phyloP scores from a whole-genome alignment of 2,113 vertebrate species.

The Pardalotus punctatus region DNA sequence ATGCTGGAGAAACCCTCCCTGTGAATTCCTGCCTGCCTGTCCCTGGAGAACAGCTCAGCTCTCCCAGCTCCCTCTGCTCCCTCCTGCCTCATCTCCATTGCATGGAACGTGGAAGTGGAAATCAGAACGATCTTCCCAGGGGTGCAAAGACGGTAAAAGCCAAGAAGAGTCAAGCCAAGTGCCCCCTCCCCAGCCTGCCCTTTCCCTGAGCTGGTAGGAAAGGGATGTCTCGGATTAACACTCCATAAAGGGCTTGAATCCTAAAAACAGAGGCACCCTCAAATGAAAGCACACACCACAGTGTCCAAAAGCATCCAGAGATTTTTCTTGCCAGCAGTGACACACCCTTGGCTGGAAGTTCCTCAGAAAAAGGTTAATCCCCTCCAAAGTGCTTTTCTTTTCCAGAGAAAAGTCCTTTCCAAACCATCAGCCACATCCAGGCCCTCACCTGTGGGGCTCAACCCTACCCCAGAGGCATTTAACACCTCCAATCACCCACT shows the following conservation, averaged over 20 bases:
- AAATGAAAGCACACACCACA: neutral
- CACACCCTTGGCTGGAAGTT: neutral
- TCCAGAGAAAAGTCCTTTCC: neutral
- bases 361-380: neutral
- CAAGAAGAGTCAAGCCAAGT: neutral
- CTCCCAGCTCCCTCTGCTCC: neutral
- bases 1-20: neutral
- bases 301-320: neutral
- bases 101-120: accelerated
- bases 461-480: neutral
- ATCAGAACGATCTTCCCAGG: no score
- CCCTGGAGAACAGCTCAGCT: neutral
- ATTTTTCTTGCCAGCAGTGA: neutral
- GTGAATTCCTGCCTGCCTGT: neutral
- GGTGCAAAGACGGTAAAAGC: neutral
- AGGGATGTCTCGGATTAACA: neutral
- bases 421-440: neutral
- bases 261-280: neutral
- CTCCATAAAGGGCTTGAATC: neutral
- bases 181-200: neutral
- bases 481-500: neutral
- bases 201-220: neutral
- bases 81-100: neutral
- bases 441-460: neutral
- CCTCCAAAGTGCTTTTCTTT: neutral